Percentiles rank a stretch among this genome's conserved stretches.
Evolutionary conservation across 2,797 vertebrate species (phyloP).

Genomic region (Rhynchonycteris naso): DNA sequence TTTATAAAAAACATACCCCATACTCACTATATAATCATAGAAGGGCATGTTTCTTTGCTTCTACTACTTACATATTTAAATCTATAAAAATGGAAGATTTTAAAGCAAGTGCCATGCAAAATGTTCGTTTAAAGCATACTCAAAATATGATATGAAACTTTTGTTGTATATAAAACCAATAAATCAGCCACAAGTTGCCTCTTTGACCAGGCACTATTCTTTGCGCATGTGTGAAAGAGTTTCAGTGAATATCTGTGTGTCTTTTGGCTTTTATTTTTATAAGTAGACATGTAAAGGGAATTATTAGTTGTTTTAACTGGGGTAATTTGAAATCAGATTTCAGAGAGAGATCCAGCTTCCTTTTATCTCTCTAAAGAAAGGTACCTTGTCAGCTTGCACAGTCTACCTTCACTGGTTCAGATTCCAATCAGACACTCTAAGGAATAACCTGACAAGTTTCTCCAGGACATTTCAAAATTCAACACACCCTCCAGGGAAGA

Average conservation of each 20-base stretch:
- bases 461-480: slow-evolving; percentile 61
- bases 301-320: slow-evolving; percentile 28
- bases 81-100: background rate
- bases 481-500: slow-evolving; percentile 35
- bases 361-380: slow-evolving; percentile 26
- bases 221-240: background rate
- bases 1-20: background rate
- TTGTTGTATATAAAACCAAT: background rate
- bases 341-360: background rate
- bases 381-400: background rate
- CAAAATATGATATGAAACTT: background rate
- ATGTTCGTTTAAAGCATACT: background rate
- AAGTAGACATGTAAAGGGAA: background rate
- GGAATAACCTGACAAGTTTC: slow-evolving; percentile 48
- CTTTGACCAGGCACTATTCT: background rate
- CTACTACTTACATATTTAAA: background rate
- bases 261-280: background rate
- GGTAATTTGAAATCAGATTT: slow-evolving; percentile 23
- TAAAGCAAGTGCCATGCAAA: background rate
- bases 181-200: background rate
- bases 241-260: background rate
- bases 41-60: background rate
- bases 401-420: slow-evolving; percentile 13
- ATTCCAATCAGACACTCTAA: slow-evolving; percentile 30
- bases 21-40: background rate